Percentiles rank a stretch among this genome's conserved stretches.
Evolutionary conservation across 92 coral and sea anemone genomes (phyloP).

Genomic region (Palythoa grandiflora): DNA sequence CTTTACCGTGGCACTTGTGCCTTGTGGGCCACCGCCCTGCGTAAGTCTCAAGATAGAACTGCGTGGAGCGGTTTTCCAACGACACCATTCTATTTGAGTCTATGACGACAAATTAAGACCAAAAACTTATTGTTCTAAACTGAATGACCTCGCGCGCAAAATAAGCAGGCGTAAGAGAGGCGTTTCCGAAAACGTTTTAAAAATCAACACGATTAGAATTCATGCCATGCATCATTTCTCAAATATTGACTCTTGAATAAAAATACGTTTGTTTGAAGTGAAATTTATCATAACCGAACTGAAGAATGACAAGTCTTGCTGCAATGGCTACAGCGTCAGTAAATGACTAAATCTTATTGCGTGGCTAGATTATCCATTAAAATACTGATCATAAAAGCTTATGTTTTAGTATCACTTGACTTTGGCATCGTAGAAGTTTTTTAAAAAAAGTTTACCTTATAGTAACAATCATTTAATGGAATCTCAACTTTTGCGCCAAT

Average conservation of each 20-base stretch:
- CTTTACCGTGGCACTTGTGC: no score
- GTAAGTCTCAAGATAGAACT: no score
- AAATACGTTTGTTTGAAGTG: not conserved
- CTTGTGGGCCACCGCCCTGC: no score
- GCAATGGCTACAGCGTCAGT: not conserved
- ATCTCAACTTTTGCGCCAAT: constrained; percentile 3
- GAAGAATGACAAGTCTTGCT: not conserved
- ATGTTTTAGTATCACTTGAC: constrained; percentile 2
- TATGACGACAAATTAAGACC: no score
- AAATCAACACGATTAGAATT: not conserved
- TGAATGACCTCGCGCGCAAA: no score
- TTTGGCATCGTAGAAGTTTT: not conserved
- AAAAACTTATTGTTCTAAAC: no score
- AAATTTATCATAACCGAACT: not conserved
- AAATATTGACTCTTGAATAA: not conserved
- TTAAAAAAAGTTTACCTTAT: not conserved
- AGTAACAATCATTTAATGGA: not conserved
- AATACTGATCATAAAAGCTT: not conserved
- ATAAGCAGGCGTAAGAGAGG: no score
- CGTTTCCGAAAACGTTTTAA: no score
- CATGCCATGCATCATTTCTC: not conserved
- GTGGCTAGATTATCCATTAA: not conserved
- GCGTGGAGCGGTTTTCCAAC: no score
- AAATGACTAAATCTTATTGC: not conserved
- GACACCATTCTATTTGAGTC: no score